phyloP scores from a whole-genome alignment of 1,140 invertebrate genomes.

The Saxidomus purpurata region DNA sequence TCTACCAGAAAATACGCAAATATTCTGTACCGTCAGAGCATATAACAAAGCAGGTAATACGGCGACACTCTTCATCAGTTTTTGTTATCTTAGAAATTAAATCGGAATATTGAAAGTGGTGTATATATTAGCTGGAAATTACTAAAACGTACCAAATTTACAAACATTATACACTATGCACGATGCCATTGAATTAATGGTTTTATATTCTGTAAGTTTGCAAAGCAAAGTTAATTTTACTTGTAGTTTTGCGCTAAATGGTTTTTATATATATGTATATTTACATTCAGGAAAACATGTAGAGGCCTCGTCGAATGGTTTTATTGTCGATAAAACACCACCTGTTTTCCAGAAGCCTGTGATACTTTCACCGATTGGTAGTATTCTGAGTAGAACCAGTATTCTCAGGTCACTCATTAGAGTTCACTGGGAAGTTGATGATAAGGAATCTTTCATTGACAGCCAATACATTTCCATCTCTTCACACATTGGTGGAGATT shows the following conservation, averaged over 20 bases:
- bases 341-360: not conserved
- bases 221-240: no score
- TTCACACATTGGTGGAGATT: constrained; percentile 56
- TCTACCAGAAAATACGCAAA: not conserved
- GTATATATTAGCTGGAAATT: no score
- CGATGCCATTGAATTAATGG: no score
- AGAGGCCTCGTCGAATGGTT: constrained; percentile 52
- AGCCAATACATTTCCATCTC: constrained; percentile 41
- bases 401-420: not conserved
- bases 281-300: constrained; percentile 6
- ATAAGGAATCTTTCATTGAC: constrained; percentile 41
- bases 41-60: constrained; percentile 72
- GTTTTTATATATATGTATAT: no score
- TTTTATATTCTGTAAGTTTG: no score
- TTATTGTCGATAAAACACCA: constrained; percentile 28
- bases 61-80: no score
- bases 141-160: no score
- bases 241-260: no score
- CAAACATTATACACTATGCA: no score
- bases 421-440: constrained; percentile 37
- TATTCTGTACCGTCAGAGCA: constrained; percentile 68
- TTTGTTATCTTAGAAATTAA: no score
- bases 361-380: not conserved
- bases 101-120: no score
- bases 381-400: not conserved